Conservation (phyloP, 1,140 invertebrate genomes). For the Drosophila nikananu region DNA sequence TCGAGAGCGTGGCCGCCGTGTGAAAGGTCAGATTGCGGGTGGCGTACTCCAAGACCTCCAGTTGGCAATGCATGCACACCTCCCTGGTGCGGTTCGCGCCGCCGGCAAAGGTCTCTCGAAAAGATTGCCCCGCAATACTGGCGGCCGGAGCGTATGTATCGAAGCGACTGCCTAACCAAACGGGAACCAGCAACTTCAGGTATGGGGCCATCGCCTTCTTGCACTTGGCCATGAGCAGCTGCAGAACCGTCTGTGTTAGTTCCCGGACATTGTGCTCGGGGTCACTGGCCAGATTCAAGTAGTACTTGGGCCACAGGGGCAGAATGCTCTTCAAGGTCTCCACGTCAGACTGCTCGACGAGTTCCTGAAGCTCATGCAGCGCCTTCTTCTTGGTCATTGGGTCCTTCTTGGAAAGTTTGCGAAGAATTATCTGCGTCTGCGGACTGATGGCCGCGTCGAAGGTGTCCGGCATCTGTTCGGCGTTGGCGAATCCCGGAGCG, state of each 20-base stretch:
- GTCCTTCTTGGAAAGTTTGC: slow-evolving; percentile 95
- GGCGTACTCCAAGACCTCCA: slow-evolving; percentile 91
- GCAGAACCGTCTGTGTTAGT: slow-evolving; percentile 89
- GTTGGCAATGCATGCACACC: slow-evolving; percentile 91
- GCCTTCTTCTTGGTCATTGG: slow-evolving; percentile 94
- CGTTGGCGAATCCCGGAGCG: slow-evolving; percentile 86
- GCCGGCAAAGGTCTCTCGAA: slow-evolving; percentile 89
- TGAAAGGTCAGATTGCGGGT: slow-evolving; percentile 90
- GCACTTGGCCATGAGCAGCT: slow-evolving; percentile 88
- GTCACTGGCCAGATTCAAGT: slow-evolving; percentile 90
- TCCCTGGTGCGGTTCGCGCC: slow-evolving; percentile 88
- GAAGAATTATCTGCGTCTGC: slow-evolving; percentile 89
- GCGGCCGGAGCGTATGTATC: slow-evolving; percentile 93
- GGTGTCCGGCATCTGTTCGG: slow-evolving; percentile 86
- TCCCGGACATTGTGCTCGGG: slow-evolving; percentile 93
- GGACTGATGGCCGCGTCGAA: slow-evolving; percentile 87
- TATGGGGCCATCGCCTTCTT: slow-evolving; percentile 91
- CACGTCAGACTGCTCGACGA: slow-evolving; percentile 88
- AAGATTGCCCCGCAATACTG: slow-evolving; percentile 89
- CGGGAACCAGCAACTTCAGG: slow-evolving; percentile 90
- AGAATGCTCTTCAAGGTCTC: slow-evolving; percentile 89
- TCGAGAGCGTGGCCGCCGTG: slow-evolving; percentile 87
- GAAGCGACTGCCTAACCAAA: slow-evolving; percentile 92
- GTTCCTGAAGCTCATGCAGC: slow-evolving; percentile 90
- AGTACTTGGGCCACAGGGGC: slow-evolving; percentile 92